Conservation (phyloP, 2,113 vertebrate species). For the Eudorcas thomsonii region DNA sequence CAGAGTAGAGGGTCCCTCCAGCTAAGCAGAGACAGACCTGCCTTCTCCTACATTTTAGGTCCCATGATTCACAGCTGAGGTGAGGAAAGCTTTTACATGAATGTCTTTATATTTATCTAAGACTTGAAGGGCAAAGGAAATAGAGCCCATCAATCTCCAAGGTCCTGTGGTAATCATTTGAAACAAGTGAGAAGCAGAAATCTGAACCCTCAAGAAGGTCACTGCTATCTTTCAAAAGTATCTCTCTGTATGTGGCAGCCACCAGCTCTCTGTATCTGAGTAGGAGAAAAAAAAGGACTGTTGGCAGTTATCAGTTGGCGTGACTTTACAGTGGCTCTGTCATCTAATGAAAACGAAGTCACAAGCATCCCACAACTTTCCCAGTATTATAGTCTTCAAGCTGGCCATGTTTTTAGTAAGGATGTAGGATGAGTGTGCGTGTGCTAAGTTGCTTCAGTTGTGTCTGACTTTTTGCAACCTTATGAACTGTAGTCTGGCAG, state of each 20-base stretch:
- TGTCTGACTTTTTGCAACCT: neutral
- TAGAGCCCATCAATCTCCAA: neutral
- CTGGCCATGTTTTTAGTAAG: neutral
- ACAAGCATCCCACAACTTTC: neutral
- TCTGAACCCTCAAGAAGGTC: neutral
- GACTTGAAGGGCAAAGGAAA: constrained; percentile 15
- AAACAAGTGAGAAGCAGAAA: neutral
- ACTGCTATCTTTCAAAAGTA: neutral
- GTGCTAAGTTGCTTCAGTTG: neutral
- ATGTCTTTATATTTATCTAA: constrained; percentile 15
- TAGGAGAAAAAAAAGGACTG: neutral
- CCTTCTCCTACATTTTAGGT: neutral
- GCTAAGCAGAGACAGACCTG: neutral
- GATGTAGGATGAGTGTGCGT: neutral
- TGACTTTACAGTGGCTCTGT: neutral
- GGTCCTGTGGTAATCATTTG: neutral
- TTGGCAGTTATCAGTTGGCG: neutral
- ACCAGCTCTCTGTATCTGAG: neutral
- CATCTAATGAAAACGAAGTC: neutral
- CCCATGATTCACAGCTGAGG: neutral
- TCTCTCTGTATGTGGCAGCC: neutral
- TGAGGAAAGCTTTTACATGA: neutral
- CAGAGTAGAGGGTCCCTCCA: neutral
- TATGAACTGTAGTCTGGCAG: neutral
- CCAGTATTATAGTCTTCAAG: neutral